Evolutionary conservation across 2,113 vertebrate genomes (phyloP), one percentile per base, ranked within the genome.

Genomic region (Propithecus coquereli): DNA sequence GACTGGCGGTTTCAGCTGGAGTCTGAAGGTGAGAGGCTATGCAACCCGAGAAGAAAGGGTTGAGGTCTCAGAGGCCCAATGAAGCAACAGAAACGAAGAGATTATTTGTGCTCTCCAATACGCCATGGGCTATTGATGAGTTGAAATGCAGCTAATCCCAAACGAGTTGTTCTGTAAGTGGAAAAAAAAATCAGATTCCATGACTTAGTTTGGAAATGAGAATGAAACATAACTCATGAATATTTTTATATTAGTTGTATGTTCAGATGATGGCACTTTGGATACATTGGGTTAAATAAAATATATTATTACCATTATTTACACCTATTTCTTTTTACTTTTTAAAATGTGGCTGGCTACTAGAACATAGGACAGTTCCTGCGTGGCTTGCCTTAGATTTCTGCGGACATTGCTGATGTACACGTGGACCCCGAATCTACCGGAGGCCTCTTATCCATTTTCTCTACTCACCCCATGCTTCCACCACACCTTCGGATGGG

Each of bases 271-370:
- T 30, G 52, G n/a, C 68, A 30, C 54, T 94, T 85, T 63, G 77
- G 27, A 37, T 82, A 37, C 66, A 25, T 12, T 68, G 30, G 54
- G 20, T 85, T 95, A 76, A 82, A 54, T 52, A 87, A 66, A 81
- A 82, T 65, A 73, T 59, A 85, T 86, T 59, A 88, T 82, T 52
- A 88, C 91, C 89, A 94, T 80, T 22, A 89, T 86, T 65, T 68
- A 71, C 40, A 45, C 16, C 23, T 73, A 32, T 85, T 57, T 65
- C 27, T 65, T 63, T 13, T 27, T 47, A 16, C 8, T 70, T 76
- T 40, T 79, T 32, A 11, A 89, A 94, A 77, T 79, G 66, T 2
- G 10, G 34, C 71, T 3, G 4, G 63, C 25, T 68, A 65, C 25
- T 80, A 68, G 52, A 91, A 81, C 91, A 54, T n/a, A 32, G 23